Conservation (phyloP, 2,113 vertebrate genomes). For the Pterocles orientalis region DNA sequence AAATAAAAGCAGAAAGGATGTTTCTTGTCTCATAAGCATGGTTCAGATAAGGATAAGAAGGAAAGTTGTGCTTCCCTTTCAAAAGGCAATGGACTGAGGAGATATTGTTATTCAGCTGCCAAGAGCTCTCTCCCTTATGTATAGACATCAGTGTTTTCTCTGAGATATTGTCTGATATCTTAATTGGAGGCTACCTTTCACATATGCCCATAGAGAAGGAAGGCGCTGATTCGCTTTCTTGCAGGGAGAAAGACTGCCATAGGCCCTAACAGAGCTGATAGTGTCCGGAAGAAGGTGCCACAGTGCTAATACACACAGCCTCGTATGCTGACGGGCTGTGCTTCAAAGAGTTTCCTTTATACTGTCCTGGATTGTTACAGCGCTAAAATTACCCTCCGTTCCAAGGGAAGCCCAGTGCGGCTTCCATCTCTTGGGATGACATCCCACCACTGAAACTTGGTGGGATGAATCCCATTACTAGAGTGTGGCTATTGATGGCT, state of each 20-base stretch:
- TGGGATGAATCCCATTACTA: no score
- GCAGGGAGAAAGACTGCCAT: neutral
- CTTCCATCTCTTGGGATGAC: neutral
- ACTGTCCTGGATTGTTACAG: neutral
- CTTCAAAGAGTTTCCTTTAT: neutral
- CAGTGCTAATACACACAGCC: neutral
- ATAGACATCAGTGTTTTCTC: slow-evolving; percentile 57
- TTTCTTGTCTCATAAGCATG: slow-evolving; percentile 55
- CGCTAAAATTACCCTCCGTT: neutral
- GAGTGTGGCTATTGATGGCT: no score
- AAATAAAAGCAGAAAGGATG: slow-evolving; percentile 64
- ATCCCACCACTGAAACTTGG: no score
- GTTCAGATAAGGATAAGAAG: slow-evolving; percentile 66
- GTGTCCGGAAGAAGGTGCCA: neutral
- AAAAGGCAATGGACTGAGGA: slow-evolving; percentile 64
- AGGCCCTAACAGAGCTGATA: neutral
- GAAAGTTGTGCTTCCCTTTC: slow-evolving; percentile 54
- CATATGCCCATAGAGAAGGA: neutral
- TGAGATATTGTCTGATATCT: slow-evolving; percentile 62
- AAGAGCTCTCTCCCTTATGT: slow-evolving; percentile 59
- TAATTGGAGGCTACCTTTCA: slow-evolving; percentile 58
- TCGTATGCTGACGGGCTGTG: neutral
- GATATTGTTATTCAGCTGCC: slow-evolving; percentile 67
- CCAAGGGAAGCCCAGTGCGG: neutral
- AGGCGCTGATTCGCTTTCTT: neutral